phyloP scores from a whole-genome alignment of 2,797 vertebrate genomes.

The Myoxocephalus aenaeus region DNA sequence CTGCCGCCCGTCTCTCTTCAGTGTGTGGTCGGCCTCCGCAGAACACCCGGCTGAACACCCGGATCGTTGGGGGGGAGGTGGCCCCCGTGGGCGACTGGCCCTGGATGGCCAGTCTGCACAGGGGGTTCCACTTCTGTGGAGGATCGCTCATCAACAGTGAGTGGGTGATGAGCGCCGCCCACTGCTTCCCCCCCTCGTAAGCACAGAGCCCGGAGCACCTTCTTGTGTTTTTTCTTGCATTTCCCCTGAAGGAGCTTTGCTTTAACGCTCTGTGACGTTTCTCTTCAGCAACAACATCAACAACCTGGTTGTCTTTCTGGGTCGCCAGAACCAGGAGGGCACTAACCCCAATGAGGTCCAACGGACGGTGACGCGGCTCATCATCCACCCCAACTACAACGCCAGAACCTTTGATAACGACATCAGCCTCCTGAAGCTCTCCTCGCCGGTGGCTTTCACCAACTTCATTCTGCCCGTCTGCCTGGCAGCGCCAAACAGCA shows the following conservation, averaged over 20 bases:
- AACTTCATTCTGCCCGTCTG: slow-evolving; percentile 58
- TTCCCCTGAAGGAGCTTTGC: background rate
- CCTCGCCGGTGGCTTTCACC: slow-evolving; percentile 49
- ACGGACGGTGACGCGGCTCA: background rate
- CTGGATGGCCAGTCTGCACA: slow-evolving; percentile 84
- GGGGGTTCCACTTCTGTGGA: slow-evolving; percentile 74
- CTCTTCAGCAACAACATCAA: accelerated
- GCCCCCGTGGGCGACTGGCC: slow-evolving; percentile 82
- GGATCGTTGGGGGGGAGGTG: slow-evolving; percentile 63
- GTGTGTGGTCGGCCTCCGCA: slow-evolving; percentile 40
- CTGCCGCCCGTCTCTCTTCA: slow-evolving; percentile 7
- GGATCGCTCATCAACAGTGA: slow-evolving; percentile 80
- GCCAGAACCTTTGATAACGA: accelerated
- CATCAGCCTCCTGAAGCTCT: slow-evolving; percentile 67
- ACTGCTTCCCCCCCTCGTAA: slow-evolving; percentile 63
- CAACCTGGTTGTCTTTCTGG: slow-evolving; percentile 17
- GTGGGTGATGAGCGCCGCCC: slow-evolving; percentile 79
- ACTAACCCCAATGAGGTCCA: slow-evolving; percentile 29
- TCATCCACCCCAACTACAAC: slow-evolving; percentile 35
- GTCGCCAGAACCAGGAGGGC: slow-evolving; percentile 22
- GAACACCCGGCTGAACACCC: slow-evolving; percentile 55
- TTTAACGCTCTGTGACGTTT: background rate
- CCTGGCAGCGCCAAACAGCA: slow-evolving; percentile 58
- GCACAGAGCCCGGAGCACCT: slow-evolving; percentile 32
- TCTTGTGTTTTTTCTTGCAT: background rate